Evolutionary conservation across 2,888 invertebrate species (phyloP), one percentile per base, ranked within the genome.

Genomic region (Netelia melanura): DNA sequence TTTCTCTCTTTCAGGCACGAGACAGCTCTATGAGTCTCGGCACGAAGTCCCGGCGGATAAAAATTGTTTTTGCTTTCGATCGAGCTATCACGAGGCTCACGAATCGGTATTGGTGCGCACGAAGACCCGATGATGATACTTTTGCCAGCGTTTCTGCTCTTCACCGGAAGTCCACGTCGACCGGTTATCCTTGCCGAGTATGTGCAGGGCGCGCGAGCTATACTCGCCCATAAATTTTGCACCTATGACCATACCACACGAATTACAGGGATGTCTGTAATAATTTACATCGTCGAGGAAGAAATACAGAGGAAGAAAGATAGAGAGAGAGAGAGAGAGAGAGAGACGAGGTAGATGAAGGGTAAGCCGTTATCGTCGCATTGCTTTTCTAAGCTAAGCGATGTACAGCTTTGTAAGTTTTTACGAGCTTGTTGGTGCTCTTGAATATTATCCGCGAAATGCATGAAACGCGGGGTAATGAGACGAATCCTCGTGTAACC

Each of bases 151-250:
- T 56, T 56, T 56, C 21, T 38, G 17, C 3, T 56, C 48, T 48
- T 38, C 70, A 65, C 79, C 83, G 83, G 83, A 83, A 83, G 79
- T 80, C 70, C 23, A 23, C 74, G 54, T 21, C 78, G 62, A 79
- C 83, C 68, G 78, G 83, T 80, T 83, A 76, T 75, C 83, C 83
- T 83, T 80, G 83, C 75, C 75, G 79, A 58, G 56, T 78, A 83
- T 78, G 72, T 30, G 56, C 81, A 25, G 30, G 61, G 58, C 43
- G 17, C 8, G 11, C 11, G 14, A 48, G 8, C 9, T 2, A 56
- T 56, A 52, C 21, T 75, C 10, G 23, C 17, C 11, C 44, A 54
- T 75, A 81, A 58, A 77, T 82, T 67, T 72, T 70, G 72, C 80
- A 67, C 52, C 80, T 80, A 67, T 30, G 38, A 56, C 11, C 21